Conservation (phyloP, 2,888 invertebrate genomes). For the Parelbella ahira region DNA sequence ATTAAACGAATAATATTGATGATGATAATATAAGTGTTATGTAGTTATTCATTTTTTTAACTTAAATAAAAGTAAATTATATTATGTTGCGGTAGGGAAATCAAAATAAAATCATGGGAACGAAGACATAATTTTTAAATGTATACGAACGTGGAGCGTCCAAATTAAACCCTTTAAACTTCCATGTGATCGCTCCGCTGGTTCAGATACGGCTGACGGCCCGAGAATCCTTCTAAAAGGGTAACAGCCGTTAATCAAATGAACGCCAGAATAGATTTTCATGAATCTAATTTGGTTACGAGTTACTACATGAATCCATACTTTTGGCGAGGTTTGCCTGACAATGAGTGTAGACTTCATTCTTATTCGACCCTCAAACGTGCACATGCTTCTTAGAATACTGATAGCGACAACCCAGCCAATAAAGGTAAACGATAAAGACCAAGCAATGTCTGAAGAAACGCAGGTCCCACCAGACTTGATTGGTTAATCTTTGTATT, state of each 20-base stretch:
- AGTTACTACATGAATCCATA: constrained; percentile 40
- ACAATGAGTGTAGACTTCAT: too few relatives aligned
- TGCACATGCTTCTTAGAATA: constrained; percentile 54
- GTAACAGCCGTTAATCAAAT: constrained; percentile 24
- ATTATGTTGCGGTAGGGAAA: too few relatives aligned
- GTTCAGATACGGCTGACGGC: constrained; percentile 31
- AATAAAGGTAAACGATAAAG: constrained; percentile 31
- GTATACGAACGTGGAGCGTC: too few relatives aligned
- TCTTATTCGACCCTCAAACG: constrained; percentile 53
- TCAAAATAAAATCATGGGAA: too few relatives aligned
- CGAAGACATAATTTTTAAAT: too few relatives aligned
- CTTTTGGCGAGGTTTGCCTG: too few relatives aligned
- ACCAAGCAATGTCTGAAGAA: constrained; percentile 26
- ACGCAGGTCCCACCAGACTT: constrained; percentile 39
- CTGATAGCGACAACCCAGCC: constrained; percentile 50
- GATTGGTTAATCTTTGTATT: constrained; percentile 45
- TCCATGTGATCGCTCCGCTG: constrained; percentile 56
- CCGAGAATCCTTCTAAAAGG: constrained; percentile 6
- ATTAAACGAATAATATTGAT: too few relatives aligned
- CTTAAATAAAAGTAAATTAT: too few relatives aligned
- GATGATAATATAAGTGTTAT: too few relatives aligned
- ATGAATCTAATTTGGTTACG: constrained; percentile 44
- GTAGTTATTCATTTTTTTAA: too few relatives aligned
- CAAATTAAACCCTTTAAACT: constrained; percentile 52
- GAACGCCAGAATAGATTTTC: constrained; percentile 38